phyloP scores from a whole-genome alignment of 2,797 vertebrate species.

The Clamator glandarius region DNA sequence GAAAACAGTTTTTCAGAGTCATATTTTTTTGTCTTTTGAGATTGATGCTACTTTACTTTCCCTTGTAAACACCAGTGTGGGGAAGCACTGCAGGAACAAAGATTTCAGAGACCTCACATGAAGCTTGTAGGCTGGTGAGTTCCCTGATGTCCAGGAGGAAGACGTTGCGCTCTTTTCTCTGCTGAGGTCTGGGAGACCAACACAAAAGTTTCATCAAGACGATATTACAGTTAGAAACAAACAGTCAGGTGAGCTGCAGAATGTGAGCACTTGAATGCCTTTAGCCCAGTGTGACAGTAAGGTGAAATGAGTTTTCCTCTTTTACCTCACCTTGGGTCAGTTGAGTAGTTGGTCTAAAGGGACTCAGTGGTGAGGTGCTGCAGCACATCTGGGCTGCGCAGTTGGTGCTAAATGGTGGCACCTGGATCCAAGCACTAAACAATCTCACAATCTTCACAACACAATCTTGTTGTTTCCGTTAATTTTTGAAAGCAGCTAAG shows the following conservation, averaged over 20 bases:
- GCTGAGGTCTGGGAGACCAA: not conserved
- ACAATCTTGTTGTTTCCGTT: not conserved
- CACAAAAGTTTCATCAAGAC: not conserved
- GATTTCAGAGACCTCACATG: not conserved
- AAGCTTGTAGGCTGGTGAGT: not conserved
- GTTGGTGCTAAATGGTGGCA: not conserved
- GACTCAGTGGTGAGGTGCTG: not conserved
- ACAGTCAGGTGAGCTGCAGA: not conserved
- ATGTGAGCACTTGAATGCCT: not conserved
- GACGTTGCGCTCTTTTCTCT: not conserved
- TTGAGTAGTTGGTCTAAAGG: not conserved
- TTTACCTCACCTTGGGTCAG: not conserved
- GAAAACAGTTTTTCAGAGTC: not conserved
- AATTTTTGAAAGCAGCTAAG: not conserved
- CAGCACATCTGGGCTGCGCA: not conserved
- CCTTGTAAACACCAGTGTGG: not conserved
- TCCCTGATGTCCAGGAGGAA: accelerated
- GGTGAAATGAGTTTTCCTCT: not conserved
- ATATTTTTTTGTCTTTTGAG: not conserved
- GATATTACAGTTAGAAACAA: not conserved
- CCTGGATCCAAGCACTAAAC: not conserved
- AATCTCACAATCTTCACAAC: not conserved
- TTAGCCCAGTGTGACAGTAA: not conserved
- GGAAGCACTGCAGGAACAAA: not conserved
- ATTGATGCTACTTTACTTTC: not conserved